phyloP scores from a whole-genome alignment of 2,888 invertebrate genomes.

The Troides helena region DNA sequence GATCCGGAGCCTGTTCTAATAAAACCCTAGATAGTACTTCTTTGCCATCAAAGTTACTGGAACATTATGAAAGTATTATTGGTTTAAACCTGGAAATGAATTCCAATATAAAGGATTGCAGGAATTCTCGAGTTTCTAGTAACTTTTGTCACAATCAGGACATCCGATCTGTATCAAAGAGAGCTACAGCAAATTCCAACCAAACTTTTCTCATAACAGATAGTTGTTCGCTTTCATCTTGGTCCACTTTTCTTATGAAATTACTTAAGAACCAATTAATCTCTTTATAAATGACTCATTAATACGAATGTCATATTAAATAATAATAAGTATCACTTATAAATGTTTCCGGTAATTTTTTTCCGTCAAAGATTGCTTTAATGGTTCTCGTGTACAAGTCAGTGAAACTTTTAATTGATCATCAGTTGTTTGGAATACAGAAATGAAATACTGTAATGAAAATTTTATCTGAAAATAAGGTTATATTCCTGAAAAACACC shows the following conservation, averaged over 20 bases:
- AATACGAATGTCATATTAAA: no score
- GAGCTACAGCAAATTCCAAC: neutral
- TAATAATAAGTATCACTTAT: no score
- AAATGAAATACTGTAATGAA: neutral
- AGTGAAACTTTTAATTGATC: neutral
- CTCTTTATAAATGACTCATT: no score
- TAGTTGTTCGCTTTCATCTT: neutral
- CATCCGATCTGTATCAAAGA: neutral
- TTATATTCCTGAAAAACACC: slow-evolving; percentile 3
- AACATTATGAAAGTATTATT: slow-evolving; percentile 1
- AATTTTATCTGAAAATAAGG: neutral
- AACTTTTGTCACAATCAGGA: slow-evolving; percentile 1
- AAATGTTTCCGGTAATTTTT: neutral
- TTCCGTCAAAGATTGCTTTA: neutral
- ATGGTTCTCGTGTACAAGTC: neutral
- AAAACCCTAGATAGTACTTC: no score
- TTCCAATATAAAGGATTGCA: neutral
- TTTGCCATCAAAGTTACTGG: no score
- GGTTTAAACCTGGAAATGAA: neutral
- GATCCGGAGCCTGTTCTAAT: no score
- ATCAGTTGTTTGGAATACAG: neutral
- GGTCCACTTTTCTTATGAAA: no score
- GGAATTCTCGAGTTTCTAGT: neutral
- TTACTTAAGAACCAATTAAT: no score
- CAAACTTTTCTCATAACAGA: slow-evolving; percentile 12